Evolutionary conservation across 2,888 invertebrate genomes (phyloP).

Genomic region (Oligia strigilis): DNA sequence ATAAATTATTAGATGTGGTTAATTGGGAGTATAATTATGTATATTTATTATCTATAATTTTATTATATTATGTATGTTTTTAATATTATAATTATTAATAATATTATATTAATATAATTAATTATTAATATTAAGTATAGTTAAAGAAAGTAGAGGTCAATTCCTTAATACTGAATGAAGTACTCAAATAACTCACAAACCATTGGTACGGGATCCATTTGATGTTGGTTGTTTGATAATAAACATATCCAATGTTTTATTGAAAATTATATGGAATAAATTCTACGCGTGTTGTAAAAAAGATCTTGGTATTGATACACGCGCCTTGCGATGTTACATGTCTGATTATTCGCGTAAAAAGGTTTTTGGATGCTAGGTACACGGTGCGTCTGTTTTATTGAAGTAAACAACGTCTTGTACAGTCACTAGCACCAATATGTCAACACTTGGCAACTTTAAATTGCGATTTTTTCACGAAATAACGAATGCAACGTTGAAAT

Average conservation of each 20-base stretch:
- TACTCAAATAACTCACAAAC: background rate
- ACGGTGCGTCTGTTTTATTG: conserved; percentile 25
- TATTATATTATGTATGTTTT: too few species aligned
- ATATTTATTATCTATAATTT: too few species aligned
- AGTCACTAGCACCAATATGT: too few species aligned
- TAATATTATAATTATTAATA: too few species aligned
- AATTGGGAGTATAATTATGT: too few species aligned
- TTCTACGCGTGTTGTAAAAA: conserved; percentile 62
- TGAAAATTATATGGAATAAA: conserved; percentile 73
- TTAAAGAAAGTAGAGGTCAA: too few species aligned
- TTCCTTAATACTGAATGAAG: background rate
- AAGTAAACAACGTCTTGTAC: conserved; percentile 20
- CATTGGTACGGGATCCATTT: conserved; percentile 63
- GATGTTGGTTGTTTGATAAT: conserved; percentile 63
- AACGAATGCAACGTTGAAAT: too few species aligned
- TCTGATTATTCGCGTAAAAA: conserved; percentile 56
- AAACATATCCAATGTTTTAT: conserved; percentile 74
- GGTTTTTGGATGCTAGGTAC: conserved; percentile 37
- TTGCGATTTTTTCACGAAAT: too few species aligned
- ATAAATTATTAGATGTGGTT: too few species aligned
- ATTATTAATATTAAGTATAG: too few species aligned
- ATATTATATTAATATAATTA: too few species aligned
- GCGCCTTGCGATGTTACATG: conserved; percentile 47
- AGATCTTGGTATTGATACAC: conserved; percentile 56
- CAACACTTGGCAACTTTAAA: too few species aligned